A percentile compares a stretch with the other conserved stretches of the same genome.
Conservation (phyloP, 2,797 vertebrate species). For the Propithecus deckenii region DNA sequence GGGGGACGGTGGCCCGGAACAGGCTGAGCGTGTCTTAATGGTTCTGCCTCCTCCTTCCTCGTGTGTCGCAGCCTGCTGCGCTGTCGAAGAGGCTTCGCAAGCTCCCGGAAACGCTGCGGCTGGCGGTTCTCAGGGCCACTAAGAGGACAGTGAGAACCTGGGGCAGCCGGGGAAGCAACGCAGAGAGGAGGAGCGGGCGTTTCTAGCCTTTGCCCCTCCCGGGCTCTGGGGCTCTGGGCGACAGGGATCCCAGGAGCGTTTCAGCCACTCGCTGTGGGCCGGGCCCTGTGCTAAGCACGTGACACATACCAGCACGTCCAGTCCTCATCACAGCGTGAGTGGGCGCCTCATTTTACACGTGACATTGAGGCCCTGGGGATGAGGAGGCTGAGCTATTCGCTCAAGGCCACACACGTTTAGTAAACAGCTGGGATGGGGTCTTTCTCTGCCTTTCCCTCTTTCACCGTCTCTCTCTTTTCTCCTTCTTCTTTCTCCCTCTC, state of each 20-base stretch:
- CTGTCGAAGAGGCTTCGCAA: background rate
- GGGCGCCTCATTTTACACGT: background rate
- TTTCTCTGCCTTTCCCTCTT: background rate
- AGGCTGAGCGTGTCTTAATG: background rate
- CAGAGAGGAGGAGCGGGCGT: background rate
- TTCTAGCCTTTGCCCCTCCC: background rate
- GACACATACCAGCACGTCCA: background rate
- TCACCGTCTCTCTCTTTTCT: background rate
- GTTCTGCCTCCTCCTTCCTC: background rate
- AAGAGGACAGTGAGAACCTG: background rate
- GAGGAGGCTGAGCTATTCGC: background rate
- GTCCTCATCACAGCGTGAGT: background rate
- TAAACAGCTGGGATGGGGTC: background rate
- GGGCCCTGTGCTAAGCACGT: background rate
- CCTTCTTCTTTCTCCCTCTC: background rate
- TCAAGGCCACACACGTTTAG: background rate
- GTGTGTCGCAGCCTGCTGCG: background rate
- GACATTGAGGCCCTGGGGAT: background rate
- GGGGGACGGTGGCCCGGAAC: background rate
- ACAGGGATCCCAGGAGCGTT: background rate
- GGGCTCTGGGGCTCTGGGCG: background rate
- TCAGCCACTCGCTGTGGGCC: fast-evolving
- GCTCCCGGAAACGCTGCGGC: background rate
- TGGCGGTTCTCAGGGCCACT: background rate
- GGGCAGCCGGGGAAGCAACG: background rate